Base-by-base conservation (phyloP, 1,140 invertebrate species). In the Dufourea novaeangliae region DNA sequence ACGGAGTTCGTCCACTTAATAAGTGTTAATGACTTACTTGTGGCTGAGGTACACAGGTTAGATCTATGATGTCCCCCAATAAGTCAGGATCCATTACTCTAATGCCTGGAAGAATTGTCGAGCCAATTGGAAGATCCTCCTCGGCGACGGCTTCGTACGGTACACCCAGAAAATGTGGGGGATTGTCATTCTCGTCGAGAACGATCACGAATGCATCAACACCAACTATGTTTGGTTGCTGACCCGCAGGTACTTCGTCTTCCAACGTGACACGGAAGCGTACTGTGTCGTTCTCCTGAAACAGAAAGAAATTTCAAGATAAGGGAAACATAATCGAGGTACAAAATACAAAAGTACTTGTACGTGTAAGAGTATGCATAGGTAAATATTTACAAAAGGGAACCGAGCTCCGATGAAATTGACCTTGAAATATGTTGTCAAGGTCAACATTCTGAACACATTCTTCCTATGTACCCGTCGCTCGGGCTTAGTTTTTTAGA, bases 171-270 rank as follows among this genome's bases (percentile, higher is more conserved):
- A 98, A 98, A 71, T 94, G 93, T 7, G 97, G 97, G 34, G 96
- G 93, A 92, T 98, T 98, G 86, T 98, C 97, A 89, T 98, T 98
- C 84, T 97, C 96, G 88, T 98, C 97, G 6, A 96, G 90, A 44
- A 98, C 95, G 29, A 98, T 97, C 54, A 98, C 95, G 57, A 95
- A 96, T 25, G 97, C 95, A 8, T 96, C 95, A 27, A 97, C 95
- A 76, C 94, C 93, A 7, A 97, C 95, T 71, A 97, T 91, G 91
- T 97, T 97, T 81, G 96, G 95, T 70, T 94, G 93, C 17, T 94
- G 94, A 6, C 94, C 94, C 4, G 93, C 93, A 6, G 93, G 93
- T 8, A 97, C 96, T 80, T 95, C 94, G 87, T 97, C 97, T 91
- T 97, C 95, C 61, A 97, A 92, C 10, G 95, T 96, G 25, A 97